Evolutionary conservation across 2,888 invertebrate species (phyloP).

Genomic region (Mimas tiliae): DNA sequence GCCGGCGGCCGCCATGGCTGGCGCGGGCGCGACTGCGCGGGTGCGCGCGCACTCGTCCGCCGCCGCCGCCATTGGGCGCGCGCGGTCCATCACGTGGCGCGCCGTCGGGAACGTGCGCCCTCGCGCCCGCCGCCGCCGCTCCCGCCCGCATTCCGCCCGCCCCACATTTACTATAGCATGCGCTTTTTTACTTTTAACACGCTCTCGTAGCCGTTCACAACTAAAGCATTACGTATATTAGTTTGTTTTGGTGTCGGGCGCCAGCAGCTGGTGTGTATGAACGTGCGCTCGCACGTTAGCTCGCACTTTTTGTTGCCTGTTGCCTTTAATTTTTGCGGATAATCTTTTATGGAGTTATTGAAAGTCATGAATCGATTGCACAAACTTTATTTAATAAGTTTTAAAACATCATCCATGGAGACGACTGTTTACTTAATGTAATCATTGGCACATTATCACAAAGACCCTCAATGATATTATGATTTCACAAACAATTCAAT

Average conservation of each 20-base stretch:
- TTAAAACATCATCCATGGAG: slow-evolving; percentile 44
- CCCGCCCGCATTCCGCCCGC: slow-evolving; percentile 35
- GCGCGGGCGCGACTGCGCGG: slow-evolving; percentile 79
- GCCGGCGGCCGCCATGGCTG: slow-evolving; percentile 86
- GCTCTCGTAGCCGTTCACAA: slow-evolving; percentile 67
- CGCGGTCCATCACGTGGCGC: slow-evolving; percentile 58
- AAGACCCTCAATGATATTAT: slow-evolving; percentile 78
- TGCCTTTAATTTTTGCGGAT: slow-evolving; percentile 25
- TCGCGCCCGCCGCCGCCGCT: not conserved
- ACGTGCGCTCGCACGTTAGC: slow-evolving; percentile 41
- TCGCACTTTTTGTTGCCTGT: slow-evolving; percentile 37
- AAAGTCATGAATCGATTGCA: not conserved
- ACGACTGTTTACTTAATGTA: slow-evolving; percentile 63
- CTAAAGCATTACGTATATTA: slow-evolving; percentile 64
- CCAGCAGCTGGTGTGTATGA: slow-evolving; percentile 50
- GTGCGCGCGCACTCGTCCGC: slow-evolving; percentile 66
- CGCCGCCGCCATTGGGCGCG: slow-evolving; percentile 58
- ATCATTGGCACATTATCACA: slow-evolving; percentile 86
- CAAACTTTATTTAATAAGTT: slow-evolving; percentile 32
- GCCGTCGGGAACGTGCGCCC: not conserved
- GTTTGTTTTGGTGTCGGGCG: slow-evolving; percentile 68
- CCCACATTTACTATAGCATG: slow-evolving; percentile 37
- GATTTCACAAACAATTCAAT: slow-evolving; percentile 46
- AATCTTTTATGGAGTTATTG: not conserved
- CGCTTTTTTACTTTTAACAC: slow-evolving; percentile 55